Percentiles rank a stretch among this genome's conserved stretches.
Evolutionary conservation across 2,113 vertebrate species (phyloP).

Genomic region (Mirza zaza): DNA sequence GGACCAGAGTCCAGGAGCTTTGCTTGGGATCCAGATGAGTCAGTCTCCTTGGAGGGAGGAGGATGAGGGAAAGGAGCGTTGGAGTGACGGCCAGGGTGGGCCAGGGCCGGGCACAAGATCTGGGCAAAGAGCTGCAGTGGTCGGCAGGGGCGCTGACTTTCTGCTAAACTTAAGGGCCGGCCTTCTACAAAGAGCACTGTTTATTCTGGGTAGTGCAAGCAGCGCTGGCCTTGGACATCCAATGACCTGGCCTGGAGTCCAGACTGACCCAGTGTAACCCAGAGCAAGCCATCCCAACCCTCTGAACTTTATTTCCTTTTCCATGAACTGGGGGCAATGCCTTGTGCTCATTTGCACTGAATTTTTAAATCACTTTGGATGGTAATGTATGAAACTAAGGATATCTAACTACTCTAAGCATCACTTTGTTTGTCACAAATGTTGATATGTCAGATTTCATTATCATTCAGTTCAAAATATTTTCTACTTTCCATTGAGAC

Average conservation of each 20-base stretch:
- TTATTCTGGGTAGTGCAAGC: background rate
- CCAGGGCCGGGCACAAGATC: background rate
- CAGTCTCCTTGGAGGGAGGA: background rate
- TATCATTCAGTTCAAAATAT: no score
- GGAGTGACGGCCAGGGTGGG: background rate
- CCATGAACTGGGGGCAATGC: background rate
- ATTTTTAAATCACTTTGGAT: no score
- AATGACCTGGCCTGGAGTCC: constrained; percentile 39
- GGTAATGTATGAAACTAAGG: no score
- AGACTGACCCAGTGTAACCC: background rate
- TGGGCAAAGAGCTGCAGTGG: background rate
- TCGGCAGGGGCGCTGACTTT: background rate
- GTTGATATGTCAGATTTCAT: no score
- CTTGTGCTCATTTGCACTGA: background rate
- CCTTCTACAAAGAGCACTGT: background rate
- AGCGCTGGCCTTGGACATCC: background rate
- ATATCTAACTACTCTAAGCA: no score
- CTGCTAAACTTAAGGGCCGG: background rate
- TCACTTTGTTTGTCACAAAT: no score
- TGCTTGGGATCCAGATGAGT: background rate
- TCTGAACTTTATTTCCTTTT: constrained; percentile 5
- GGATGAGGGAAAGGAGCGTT: background rate
- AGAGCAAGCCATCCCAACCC: background rate
- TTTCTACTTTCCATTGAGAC: no score
- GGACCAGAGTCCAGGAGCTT: background rate